Percentiles rank a stretch among this genome's conserved stretches.
Conservation (phyloP, 2,888 invertebrate species). For the Pegoplata infirma region DNA sequence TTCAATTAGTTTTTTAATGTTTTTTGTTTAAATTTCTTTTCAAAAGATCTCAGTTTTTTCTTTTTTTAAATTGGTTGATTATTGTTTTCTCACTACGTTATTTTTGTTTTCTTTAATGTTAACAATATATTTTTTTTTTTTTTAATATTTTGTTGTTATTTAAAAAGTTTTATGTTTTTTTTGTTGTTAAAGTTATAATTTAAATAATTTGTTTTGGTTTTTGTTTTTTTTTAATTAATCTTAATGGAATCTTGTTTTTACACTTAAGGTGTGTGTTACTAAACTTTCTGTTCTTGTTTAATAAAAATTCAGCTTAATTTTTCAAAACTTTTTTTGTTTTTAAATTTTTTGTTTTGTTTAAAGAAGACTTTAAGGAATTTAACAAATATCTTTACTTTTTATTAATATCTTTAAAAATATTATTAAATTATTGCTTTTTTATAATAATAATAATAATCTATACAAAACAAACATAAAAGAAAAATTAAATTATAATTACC, state of each 20-base stretch:
- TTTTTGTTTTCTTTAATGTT: constrained; percentile 56
- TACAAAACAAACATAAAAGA: too few species aligned
- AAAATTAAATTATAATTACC: not conserved
- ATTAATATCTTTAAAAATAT: not conserved
- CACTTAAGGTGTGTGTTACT: constrained; percentile 49
- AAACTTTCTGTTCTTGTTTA: constrained; percentile 27
- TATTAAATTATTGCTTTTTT: not conserved
- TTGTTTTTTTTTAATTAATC: constrained; percentile 39
- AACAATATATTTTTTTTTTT: constrained; percentile 56
- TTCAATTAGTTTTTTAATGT: constrained; percentile 19
- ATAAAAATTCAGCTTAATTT: constrained; percentile 28
- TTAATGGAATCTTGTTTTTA: constrained; percentile 61
- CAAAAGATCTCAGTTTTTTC: constrained; percentile 54
- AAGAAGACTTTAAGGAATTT: constrained; percentile 13
- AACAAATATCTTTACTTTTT: not conserved
- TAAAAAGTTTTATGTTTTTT: constrained; percentile 44
- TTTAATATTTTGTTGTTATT: constrained; percentile 32
- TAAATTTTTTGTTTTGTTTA: not conserved
- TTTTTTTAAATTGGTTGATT: constrained; percentile 54
- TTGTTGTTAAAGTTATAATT: constrained; percentile 46
- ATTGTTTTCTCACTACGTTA: constrained; percentile 63
- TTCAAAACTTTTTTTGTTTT: constrained; percentile 1
- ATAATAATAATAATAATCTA: not conserved
- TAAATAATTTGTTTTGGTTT: constrained; percentile 56
- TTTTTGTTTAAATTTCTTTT: constrained; percentile 62